Conservation (phyloP, 64 coral and sea anemone genomes). For the Trachythela sp. region DNA sequence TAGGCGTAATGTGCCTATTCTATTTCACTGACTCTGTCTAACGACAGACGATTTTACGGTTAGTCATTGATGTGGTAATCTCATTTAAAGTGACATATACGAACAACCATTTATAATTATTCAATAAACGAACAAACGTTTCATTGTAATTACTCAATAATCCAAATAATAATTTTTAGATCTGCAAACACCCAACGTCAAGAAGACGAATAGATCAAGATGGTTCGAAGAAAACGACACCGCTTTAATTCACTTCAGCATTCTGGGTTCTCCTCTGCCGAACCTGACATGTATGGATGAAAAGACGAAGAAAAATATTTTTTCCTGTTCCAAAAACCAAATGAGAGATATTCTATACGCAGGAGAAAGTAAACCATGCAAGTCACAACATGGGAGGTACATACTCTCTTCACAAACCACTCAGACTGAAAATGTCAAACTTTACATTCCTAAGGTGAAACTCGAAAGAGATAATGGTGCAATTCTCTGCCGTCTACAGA, state of each 20-base stretch:
- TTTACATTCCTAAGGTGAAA: not conserved
- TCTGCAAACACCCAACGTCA: not conserved
- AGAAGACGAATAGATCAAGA: not conserved
- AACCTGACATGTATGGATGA: not conserved
- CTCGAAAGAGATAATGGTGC: not conserved
- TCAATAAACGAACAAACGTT: too few relatives aligned
- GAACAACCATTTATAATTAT: too few relatives aligned
- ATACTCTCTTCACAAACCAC: not conserved
- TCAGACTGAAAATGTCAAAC: not conserved
- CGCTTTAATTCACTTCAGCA: not conserved
- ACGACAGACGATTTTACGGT: too few relatives aligned
- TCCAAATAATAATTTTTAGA: conserved; percentile 15
- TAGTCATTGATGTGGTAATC: too few relatives aligned
- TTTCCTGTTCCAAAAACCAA: not conserved
- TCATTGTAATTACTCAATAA: too few relatives aligned
- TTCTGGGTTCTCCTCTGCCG: not conserved
- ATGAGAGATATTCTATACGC: not conserved
- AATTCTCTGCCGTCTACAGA: not conserved
- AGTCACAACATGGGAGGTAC: not conserved
- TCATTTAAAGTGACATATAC: too few relatives aligned
- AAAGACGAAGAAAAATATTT: not conserved
- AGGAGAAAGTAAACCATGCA: not conserved
- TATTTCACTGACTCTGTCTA: too few relatives aligned
- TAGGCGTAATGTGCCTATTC: too few relatives aligned
- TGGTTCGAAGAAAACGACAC: not conserved